These are phyloP conservation scores for Astropecten irregularis DNA, from an alignment of 53 echinoderm and acorn worm genomes.

Conservation along the genomic window DNA sequence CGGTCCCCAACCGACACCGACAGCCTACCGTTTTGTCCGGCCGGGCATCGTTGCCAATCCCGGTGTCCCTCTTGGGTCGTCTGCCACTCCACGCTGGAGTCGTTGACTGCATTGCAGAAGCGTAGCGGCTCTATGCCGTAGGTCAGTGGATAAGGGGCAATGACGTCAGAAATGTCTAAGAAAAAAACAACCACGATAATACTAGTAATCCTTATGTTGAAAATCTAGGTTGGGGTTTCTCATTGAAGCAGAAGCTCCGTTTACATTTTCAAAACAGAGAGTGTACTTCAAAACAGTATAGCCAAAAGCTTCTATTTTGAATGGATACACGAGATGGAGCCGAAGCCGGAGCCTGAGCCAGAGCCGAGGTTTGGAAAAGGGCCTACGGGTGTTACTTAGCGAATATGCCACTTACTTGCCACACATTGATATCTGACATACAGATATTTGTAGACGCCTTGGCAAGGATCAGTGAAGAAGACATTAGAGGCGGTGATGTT, in stretches of 20 bases:
- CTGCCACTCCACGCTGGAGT: slow-evolving; percentile 14
- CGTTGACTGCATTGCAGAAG: slow-evolving; percentile 1
- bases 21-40: slow-evolving; percentile 32
- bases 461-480: slow-evolving; percentile 28
- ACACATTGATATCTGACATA: slow-evolving; percentile 41
- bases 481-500: slow-evolving; percentile 1
- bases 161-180: not conserved
- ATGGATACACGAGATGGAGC: too few species aligned
- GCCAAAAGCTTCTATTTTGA: too few species aligned
- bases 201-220: too few species aligned
- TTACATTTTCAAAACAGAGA: too few species aligned
- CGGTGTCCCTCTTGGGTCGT: not conserved
- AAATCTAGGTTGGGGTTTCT: too few species aligned
- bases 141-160: slow-evolving; percentile 9
- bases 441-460: slow-evolving; percentile 29
- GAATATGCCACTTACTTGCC: slow-evolving; percentile 18
- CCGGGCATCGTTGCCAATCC: slow-evolving; percentile 10
- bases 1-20: too few species aligned
- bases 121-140: slow-evolving; percentile 15
- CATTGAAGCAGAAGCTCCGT: too few species aligned
- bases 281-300: too few species aligned
- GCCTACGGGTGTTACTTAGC: too few species aligned
- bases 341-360: too few species aligned
- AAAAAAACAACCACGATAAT: not conserved
- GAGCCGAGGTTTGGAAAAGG: too few species aligned